Base-by-base conservation (phyloP, 2,797 vertebrate species). In the Semotilus atromaculatus region DNA sequence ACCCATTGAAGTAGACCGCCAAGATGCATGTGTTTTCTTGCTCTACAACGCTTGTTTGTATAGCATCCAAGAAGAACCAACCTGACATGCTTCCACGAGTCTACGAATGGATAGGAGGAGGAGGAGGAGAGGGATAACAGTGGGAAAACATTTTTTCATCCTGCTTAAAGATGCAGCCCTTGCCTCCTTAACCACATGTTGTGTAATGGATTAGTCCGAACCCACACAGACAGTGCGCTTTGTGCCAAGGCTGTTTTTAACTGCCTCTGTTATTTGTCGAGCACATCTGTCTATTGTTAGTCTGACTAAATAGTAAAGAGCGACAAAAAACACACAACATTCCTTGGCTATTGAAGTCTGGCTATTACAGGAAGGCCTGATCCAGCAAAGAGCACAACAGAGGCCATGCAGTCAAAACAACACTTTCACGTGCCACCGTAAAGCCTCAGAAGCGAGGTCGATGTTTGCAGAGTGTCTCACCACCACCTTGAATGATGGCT, bases 201-300 rank as follows among this genome's bases (percentile, higher is more conserved):
- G 62, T 83, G 67, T 80, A 73, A 80, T 2, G 64, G 82, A 85
- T 89, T 88, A 77, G 82, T 83, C 51, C 67, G 66, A 86, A 85
- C 82, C 43, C 81, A 66, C 48, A 48, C 74, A 75, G 78, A 67
- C 74, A 5, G 40, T 71, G 38, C 9, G 21, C 62, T 78, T 70
- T 79, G 68, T 34, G 71, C 64, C 58, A 91, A 91, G 91, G 91
- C 90, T 90, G 84, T 89, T 91, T 91, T 86, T 80, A 88, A 90
- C 90, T 83, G 87, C 88, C 86, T 92, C 76, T 48, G 82, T 76
- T 92, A 87, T 91, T 90, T 93, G 89, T 91, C 79, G 55, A 89
- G 88, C 74, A 93, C 93, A 94, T 94, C 91, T 91, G 87, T 89
- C 93, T 92, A 95, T 95, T 94, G 93, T 95, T 48, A 45, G 21